Conservation (phyloP, 2,113 vertebrate species). For the Hystrix cristata region DNA sequence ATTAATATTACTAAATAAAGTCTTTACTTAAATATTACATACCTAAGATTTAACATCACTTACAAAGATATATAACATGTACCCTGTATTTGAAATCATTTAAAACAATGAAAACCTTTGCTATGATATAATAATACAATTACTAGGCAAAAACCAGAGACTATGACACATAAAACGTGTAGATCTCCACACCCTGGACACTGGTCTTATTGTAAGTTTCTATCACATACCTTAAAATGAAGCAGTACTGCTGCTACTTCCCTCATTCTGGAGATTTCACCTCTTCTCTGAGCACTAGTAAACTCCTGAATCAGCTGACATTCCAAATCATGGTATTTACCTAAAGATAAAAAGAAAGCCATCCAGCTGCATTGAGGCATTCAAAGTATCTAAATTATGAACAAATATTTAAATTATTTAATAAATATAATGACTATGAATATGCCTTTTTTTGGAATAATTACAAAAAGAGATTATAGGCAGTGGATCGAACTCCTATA, state of each 20-base stretch:
- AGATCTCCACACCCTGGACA: neutral
- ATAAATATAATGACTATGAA: constrained; percentile 36
- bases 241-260: constrained; percentile 98
- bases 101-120: constrained; percentile 48
- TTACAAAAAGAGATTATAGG: constrained; percentile 59
- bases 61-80: neutral
- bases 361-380: neutral
- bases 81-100: constrained; percentile 4
- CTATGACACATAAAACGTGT: neutral
- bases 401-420: constrained; percentile 38
- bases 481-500: neutral
- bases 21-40: constrained; percentile 26
- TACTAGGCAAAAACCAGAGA: neutral
- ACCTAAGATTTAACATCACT: constrained; percentile 37
- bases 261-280: constrained; percentile 98
- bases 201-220: constrained; percentile 38
- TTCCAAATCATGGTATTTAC: constrained; percentile 99
- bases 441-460: constrained; percentile 47
- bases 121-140: neutral
- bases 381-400: neutral
- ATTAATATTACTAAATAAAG: constrained; percentile 58
- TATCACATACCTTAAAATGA: constrained; percentile 96
- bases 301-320: constrained; percentile 99
- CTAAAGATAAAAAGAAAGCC: constrained; percentile 86
- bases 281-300: constrained; percentile 95